Evolutionary conservation across 2,888 invertebrate species (phyloP), one percentile per base, ranked within the genome.

Genomic region (Teleogryllus oceanicus): DNA sequence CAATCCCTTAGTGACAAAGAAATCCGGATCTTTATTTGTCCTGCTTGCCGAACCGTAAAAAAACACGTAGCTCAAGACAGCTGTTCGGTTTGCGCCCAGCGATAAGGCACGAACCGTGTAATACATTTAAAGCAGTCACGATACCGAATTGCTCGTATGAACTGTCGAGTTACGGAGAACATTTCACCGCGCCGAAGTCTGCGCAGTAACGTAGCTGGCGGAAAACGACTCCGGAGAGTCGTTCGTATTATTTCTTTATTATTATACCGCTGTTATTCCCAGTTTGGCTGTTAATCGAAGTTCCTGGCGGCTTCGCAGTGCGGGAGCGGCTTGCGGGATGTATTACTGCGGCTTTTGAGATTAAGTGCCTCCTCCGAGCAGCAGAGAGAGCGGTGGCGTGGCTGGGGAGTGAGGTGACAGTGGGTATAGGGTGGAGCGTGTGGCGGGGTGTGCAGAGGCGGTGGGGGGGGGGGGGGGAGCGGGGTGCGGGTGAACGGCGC

Each of bases 191-290:
- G 37, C 37, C 8, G 5, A 37, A 37, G 37, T 37, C 37, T 5
- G 37, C 37, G 37, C 0, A 37, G 37, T 37, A 37, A 37, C 37
- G 37, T 37, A 37, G 37, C 37, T 37, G 37, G 37, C 37, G 37
- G 37, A 37, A 37, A 37, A 62, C 62, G 62, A 62, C 62, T 62
- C 62, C n/a, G 13, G 62, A 62, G 62, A 62, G 16, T 18, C n/a
- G n/a, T 62, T 62, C n/a, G 8, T 62, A 62, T 62, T 18, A 62
- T 62, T 62, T 62, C 62, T 62, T 62, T 62, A 62, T 62, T 62
- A 62, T 62, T 13, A 62, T 62, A 62, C 62, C n/a, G n/a, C 62
- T n/a, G 62, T n/a, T 62, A 62, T 62, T 62, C 62, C 62, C 62
- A 13, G 13, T 62, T 62, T 62, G 62, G 62, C 62, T 62, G 62